phyloP scores from a whole-genome alignment of 2,797 vertebrate species.

The Aythya fuligula region DNA sequence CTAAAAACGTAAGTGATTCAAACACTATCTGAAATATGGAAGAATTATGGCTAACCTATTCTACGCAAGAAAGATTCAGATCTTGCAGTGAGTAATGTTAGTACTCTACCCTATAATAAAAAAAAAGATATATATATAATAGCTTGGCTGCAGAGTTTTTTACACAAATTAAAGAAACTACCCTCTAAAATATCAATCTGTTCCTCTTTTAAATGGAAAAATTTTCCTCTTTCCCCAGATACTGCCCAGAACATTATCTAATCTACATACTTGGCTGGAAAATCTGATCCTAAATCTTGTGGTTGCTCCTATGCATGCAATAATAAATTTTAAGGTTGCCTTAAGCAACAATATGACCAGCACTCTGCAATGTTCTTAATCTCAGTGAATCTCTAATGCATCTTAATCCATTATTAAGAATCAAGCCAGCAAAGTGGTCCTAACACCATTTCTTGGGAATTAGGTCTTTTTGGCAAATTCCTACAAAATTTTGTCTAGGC shows the following conservation, averaged over 20 bases:
- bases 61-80: background rate
- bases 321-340: background rate
- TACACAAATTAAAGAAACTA: rapidly evolving
- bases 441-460: background rate
- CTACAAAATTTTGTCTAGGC: background rate
- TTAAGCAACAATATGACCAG: background rate
- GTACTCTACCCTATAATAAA: background rate
- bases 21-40: background rate
- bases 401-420: background rate
- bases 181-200: background rate
- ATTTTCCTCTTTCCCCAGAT: background rate
- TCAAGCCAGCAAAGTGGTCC: background rate
- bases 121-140: no score
- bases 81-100: background rate
- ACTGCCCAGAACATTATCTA: background rate
- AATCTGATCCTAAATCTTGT: background rate
- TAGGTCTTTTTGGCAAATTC: background rate
- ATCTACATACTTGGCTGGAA: background rate
- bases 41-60: background rate
- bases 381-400: background rate
- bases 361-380: background rate
- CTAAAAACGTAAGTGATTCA: background rate
- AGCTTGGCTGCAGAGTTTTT: no score
- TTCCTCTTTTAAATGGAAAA: background rate
- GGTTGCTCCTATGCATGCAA: background rate